Evolutionary conservation across 2,888 invertebrate genomes (phyloP).

Genomic region (Hypomecis atomaria): DNA sequence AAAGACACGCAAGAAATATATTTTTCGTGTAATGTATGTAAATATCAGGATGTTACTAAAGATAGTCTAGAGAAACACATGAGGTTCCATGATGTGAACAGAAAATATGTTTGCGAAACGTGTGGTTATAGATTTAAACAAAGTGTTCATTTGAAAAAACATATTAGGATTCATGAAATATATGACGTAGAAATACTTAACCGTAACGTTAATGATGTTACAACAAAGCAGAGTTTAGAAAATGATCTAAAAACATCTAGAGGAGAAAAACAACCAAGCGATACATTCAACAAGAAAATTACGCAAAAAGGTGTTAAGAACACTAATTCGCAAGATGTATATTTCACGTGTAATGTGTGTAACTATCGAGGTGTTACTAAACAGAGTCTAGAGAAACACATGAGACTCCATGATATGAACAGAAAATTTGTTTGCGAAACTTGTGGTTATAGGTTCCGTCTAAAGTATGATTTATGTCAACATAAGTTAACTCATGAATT

Average conservation of each 20-base stretch:
- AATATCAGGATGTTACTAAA: not conserved
- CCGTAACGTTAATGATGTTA: no score
- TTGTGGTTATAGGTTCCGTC: slow-evolving; percentile 2
- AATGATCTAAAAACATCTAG: no score
- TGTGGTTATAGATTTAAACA: not conserved
- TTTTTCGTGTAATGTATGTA: not conserved
- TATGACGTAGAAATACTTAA: not conserved
- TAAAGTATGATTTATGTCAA: not conserved
- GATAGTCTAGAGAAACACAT: not conserved
- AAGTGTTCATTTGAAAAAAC: not conserved
- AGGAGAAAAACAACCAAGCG: no score
- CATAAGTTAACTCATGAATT: slow-evolving; percentile 6
- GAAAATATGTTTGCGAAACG: not conserved
- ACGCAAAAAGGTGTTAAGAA: no score
- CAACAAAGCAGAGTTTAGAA: no score
- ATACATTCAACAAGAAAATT: no score
- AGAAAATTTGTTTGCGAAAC: slow-evolving; percentile 3
- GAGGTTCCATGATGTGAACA: not conserved
- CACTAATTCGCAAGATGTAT: not conserved
- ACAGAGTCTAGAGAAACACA: not conserved
- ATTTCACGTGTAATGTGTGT: slow-evolving; percentile 1
- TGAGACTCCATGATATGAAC: slow-evolving; percentile 1
- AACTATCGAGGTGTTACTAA: slow-evolving; percentile 2
- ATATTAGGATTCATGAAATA: not conserved
- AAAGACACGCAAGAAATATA: not conserved